A percentile compares a stretch with the other conserved stretches of the same genome.
phyloP scores from a whole-genome alignment of 2,797 vertebrate species.

The Artibeus lituratus region DNA sequence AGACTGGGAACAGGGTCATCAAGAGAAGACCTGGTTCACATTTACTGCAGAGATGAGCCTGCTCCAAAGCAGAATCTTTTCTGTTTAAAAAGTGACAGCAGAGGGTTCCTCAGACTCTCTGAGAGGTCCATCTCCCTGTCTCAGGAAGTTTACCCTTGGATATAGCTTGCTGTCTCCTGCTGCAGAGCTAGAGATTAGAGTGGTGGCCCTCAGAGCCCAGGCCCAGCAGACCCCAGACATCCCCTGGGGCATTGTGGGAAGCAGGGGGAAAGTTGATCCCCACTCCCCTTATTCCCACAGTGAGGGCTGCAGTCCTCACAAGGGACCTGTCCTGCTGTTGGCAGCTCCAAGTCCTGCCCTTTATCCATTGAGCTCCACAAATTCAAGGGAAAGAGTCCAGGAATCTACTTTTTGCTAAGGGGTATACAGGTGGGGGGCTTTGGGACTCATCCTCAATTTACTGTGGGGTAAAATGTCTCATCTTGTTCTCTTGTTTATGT shows the following conservation, averaged over 20 bases:
- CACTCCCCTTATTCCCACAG: no score
- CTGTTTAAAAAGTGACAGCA: neutral
- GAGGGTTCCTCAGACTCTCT: neutral
- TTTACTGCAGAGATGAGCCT: neutral
- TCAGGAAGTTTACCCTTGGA: neutral
- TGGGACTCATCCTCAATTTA: neutral
- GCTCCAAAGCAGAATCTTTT: neutral
- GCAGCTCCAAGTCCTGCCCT: neutral
- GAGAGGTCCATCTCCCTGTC: neutral
- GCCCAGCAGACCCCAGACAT: neutral
- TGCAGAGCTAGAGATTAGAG: neutral
- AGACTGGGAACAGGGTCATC: accelerated
- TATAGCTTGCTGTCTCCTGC: neutral
- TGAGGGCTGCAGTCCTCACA: neutral
- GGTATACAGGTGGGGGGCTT: neutral
- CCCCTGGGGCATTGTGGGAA: neutral
- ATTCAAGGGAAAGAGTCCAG: neutral
- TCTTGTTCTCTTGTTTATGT: neutral
- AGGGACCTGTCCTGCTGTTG: neutral
- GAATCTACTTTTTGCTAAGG: neutral
- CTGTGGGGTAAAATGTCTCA: neutral
- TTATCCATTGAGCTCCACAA: neutral
- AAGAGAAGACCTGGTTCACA: neutral
- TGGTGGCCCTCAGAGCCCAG: neutral
- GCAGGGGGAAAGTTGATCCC: neutral